Percentiles rank a stretch among this genome's conserved stretches.
Conservation (phyloP, 2,113 vertebrate genomes). For the Varanus salvator region DNA sequence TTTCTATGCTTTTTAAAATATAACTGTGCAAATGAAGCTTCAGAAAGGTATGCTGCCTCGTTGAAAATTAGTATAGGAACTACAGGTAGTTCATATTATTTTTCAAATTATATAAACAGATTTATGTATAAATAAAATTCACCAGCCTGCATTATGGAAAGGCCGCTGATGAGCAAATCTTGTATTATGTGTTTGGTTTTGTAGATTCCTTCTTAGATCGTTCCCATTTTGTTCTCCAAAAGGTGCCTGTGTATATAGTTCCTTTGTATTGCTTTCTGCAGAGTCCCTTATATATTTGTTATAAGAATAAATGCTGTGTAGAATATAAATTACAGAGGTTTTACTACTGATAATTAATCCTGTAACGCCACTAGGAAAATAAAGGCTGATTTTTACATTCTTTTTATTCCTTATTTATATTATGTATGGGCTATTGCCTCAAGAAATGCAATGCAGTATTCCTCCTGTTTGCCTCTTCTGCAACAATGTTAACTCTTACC, state of each 20-base stretch:
- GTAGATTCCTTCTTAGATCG: slow-evolving; percentile 68
- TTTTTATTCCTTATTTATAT: slow-evolving; percentile 77
- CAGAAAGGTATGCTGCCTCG: slow-evolving; percentile 73
- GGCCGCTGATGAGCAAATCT: slow-evolving; percentile 68
- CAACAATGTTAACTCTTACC: slow-evolving; percentile 74
- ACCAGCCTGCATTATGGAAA: slow-evolving; percentile 58
- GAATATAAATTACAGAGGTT: slow-evolving; percentile 74
- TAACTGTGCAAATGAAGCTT: slow-evolving; percentile 71
- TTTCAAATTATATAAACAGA: slow-evolving; percentile 73
- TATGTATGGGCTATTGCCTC: slow-evolving; percentile 78
- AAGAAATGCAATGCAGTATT: slow-evolving; percentile 78
- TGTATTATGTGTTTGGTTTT: slow-evolving; percentile 71
- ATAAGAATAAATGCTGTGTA: slow-evolving; percentile 66
- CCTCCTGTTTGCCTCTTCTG: slow-evolving; percentile 70
- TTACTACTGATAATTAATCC: slow-evolving; percentile 77
- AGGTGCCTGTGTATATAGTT: slow-evolving; percentile 66
- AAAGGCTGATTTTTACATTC: slow-evolving; percentile 70
- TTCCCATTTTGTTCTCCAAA: slow-evolving; percentile 64
- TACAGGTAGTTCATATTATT: slow-evolving; percentile 76
- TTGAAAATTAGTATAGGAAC: slow-evolving; percentile 73
- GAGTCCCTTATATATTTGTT: slow-evolving; percentile 74
- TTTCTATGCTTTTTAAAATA: slow-evolving; percentile 77
- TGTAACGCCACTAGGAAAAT: slow-evolving; percentile 71
- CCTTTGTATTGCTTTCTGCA: slow-evolving; percentile 69
- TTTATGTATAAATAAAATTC: slow-evolving; percentile 72